Evolutionary conservation across 2,797 vertebrate species (phyloP), one percentile per base, ranked within the genome.

Genomic region (Acipenser transmontanus): DNA sequence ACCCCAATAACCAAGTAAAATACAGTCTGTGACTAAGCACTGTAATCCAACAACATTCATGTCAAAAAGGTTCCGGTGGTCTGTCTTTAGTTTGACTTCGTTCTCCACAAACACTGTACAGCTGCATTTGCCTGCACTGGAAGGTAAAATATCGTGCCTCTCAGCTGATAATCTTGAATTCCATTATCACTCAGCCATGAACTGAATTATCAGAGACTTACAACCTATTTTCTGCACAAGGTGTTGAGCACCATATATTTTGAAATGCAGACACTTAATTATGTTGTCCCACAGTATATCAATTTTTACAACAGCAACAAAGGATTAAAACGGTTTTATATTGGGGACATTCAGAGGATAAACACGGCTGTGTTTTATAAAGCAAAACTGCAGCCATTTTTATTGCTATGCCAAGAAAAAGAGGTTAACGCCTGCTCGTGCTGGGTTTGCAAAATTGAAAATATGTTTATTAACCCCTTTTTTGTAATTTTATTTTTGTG

Each of bases 201-300:
- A 74, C 79, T 76, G 81, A 87, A 79, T 82, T 81, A 81, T 81
- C 80, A 76, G 80, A 80, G 82, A 80, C 2, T 17, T 70, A 70
- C 74, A 80, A 80, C 66, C 47, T 67, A 78, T 75, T 78, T 85
- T 85, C 75, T 74, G 75, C 70, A 71, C 7, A 72, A 77, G 2
- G 0, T 69, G 70, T 81, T 74, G 82, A 70, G 70, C 72, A 47
- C 72, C 52, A 12, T 84, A 75, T 69, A 85, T 87, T 70, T 57
- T 71, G 68, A 73, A 76, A 73, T 68, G 54, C 74, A 88, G 85
- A 88, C 85, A 83, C 76, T 87, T 87, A 86, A 90, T 87, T 86
- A 87, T 82, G 72, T 81, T 84, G 79, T 81, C 65, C 66, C 52
- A 80, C 72, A 80, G 79, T 84, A 88, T 81, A 90, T 90, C 82